Percentiles rank a stretch among this genome's conserved stretches.
These are phyloP conservation scores for Rhombomys opimus DNA, from an alignment of 2,113 vertebrate species.

Conservation along the genomic window DNA sequence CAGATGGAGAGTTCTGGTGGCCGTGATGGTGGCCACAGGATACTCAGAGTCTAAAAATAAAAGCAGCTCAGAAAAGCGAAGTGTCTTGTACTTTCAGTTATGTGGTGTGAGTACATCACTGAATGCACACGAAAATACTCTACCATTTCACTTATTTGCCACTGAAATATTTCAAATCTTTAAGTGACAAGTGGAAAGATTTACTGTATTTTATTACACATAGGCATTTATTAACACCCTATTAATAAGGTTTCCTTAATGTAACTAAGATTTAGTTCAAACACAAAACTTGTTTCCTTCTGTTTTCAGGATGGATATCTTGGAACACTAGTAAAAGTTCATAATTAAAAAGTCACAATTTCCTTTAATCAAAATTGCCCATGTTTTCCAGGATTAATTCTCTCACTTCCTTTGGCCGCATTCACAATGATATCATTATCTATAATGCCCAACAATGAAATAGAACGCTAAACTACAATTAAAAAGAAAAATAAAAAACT, in stretches of 20 bases:
- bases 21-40: background rate
- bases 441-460: constrained; percentile 21
- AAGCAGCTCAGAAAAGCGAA: background rate
- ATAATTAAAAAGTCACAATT: background rate
- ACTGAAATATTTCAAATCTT: constrained; percentile 29
- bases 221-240: constrained; percentile 1
- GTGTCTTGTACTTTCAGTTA: background rate
- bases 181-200: constrained; percentile 12
- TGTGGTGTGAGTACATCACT: background rate
- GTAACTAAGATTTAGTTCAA: constrained; percentile 37
- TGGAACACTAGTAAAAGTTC: background rate
- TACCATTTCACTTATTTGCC: background rate
- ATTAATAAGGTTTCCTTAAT: background rate
- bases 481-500: background rate
- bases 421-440: background rate
- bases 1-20: background rate
- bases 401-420: background rate
- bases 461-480: background rate
- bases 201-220: background rate
- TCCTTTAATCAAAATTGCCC: background rate
- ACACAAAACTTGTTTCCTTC: background rate
- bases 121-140: background rate
- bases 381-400: background rate
- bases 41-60: background rate
- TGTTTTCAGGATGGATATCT: background rate